Evolutionary conservation across 2,113 vertebrate genomes (phyloP), one percentile per base, ranked within the genome.

Genomic region (Gymnobelideus leadbeateri): DNA sequence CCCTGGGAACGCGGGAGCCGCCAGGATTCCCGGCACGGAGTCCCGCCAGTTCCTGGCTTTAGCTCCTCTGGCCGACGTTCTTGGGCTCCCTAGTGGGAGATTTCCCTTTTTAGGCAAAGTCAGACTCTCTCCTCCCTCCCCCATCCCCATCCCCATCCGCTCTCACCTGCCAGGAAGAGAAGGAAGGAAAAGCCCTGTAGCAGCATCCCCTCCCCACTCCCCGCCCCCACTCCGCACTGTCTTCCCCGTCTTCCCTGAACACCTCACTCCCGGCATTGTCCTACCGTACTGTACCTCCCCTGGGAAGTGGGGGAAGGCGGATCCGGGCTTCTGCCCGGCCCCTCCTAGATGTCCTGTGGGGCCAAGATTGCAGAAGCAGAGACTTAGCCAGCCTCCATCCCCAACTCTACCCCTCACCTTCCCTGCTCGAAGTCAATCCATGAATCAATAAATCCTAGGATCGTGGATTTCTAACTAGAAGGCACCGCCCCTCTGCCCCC

Each of bases 31-130:
- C 84, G 52, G 95, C 89, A 68, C 89, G 90, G 84, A 43, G 68
- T 93, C 93, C 91, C 11, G 3, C 91, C 93, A 95, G 97, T 97
- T 97, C 96, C 97, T 93, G 94, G 95, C 43, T 57, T 49, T 55
- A 51, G 96, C 94, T 49, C 46, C 95, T 96, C 57, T 10, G 89
- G 57, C 93, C 55, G 68, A 23, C n/a, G 68, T 16, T 84, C 68
- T 43, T 43, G 68, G 68, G 19, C 16, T 84, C 68, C 68, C 28
- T 0, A 91, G 93, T 0, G 52, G 11, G 90, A 89, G 14, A n/a
- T 97, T 97, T 97, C 98, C 98, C 96, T 98, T 98, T 98, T 98
- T 98, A 98, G 98, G 96, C 98, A 98, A 97, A 97, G 96, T 49
- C 2, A 37, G 91, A 91, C 37, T 92, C 91, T 95, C 68, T 84